phyloP scores from a whole-genome alignment of 2,888 invertebrate genomes.

The Drosophila nr. medialis region DNA sequence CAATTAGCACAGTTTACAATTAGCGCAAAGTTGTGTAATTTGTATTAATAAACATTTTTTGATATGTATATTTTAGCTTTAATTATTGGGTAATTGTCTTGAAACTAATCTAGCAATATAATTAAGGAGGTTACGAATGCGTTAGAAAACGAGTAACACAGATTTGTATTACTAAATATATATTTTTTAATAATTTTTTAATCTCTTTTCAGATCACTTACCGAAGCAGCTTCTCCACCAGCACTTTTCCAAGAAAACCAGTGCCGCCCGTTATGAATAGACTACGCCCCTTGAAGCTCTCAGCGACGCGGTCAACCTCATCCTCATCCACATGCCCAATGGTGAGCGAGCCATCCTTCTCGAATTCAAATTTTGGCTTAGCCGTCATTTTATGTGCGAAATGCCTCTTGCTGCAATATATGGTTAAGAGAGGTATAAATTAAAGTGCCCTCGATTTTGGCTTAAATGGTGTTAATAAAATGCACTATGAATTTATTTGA shows the following conservation, averaged over 20 bases:
- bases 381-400: slow-evolving; percentile 64
- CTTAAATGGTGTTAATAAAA: slow-evolving; percentile 54
- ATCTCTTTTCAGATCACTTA: slow-evolving; percentile 26
- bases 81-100: background rate
- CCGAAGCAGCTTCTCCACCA: slow-evolving; percentile 84
- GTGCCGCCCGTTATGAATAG: slow-evolving; percentile 85
- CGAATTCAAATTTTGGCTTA: slow-evolving; percentile 80
- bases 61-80: background rate
- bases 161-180: background rate
- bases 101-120: background rate
- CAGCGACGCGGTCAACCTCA: slow-evolving; percentile 83
- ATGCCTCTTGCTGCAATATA: slow-evolving; percentile 22
- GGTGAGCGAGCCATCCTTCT: slow-evolving; percentile 72
- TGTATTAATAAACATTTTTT: background rate
- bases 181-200: background rate
- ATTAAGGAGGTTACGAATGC: background rate
- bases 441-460: slow-evolving; percentile 22
- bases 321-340: slow-evolving; percentile 70
- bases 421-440: slow-evolving; percentile 1
- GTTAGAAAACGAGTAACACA: background rate
- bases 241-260: slow-evolving; percentile 85
- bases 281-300: slow-evolving; percentile 81
- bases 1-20: background rate
- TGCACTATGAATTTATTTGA: slow-evolving; percentile 71
- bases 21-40: background rate